Conservation (phyloP, 2,113 vertebrate species). For the Todiramphus saurophagus region DNA sequence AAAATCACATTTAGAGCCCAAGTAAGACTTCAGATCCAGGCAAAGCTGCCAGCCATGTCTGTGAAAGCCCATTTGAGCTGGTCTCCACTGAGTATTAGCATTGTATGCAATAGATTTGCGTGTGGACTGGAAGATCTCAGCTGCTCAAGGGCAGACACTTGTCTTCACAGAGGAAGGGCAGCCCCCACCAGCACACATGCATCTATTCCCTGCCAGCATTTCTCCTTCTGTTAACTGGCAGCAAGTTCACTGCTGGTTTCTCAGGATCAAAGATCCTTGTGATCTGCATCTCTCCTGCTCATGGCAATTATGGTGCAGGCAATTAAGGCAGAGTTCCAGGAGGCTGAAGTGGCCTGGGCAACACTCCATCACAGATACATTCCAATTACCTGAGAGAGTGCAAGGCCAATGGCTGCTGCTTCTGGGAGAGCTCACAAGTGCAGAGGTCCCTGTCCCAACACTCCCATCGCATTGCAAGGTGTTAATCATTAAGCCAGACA, state of each 20-base stretch:
- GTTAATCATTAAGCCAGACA: slow-evolving; percentile 62
- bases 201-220: background rate
- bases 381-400: background rate
- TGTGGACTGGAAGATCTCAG: background rate
- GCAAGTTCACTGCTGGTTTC: slow-evolving; percentile 11
- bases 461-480: background rate
- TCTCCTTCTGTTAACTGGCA: background rate
- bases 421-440: background rate
- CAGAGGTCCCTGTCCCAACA: slow-evolving; percentile 53
- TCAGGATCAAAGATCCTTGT: slow-evolving; percentile 29
- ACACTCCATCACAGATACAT: background rate
- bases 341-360: background rate
- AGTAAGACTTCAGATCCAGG: background rate
- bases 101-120: background rate
- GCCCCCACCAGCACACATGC: background rate
- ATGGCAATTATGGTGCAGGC: background rate
- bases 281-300: background rate
- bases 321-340: background rate
- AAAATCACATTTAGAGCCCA: slow-evolving; percentile 2
- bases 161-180: background rate
- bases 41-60: background rate
- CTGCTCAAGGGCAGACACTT: slow-evolving; percentile 22
- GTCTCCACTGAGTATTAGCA: background rate
- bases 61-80: slow-evolving; percentile 8
- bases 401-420: background rate